phyloP scores from a whole-genome alignment of 2,888 invertebrate genomes.

The Emmelina monodactyla region DNA sequence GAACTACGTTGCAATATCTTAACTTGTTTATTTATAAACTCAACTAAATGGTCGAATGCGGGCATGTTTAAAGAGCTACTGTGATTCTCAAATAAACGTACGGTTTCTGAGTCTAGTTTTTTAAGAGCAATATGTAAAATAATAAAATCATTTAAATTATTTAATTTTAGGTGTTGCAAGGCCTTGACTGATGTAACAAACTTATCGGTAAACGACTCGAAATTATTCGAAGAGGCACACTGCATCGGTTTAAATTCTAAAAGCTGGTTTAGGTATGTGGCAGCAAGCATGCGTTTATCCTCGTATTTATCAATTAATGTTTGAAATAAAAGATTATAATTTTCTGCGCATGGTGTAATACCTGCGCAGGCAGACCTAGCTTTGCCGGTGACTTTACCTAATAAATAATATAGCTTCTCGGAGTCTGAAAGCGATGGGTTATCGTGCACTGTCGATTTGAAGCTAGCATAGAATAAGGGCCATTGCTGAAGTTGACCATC shows the following conservation, averaged over 20 bases:
- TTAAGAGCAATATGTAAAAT: slow-evolving; percentile 3
- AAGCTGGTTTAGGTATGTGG: not conserved
- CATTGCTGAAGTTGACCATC: slow-evolving; percentile 3
- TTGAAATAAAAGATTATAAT: slow-evolving; percentile 2
- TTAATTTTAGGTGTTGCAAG: not conserved
- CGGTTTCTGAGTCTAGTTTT: slow-evolving; percentile 3
- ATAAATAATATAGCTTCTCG: no score
- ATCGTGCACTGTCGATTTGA: slow-evolving; percentile 2
- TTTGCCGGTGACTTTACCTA: no score
- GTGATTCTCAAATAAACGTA: not conserved
- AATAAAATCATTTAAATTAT: slow-evolving; percentile 3
- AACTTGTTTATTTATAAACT: not conserved
- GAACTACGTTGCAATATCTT: not conserved
- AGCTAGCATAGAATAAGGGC: slow-evolving; percentile 3
- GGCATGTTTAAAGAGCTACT: not conserved
- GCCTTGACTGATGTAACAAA: not conserved
- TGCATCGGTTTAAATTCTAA: not conserved
- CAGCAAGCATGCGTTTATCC: slow-evolving; percentile 3
- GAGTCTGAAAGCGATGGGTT: slow-evolving; percentile 7
- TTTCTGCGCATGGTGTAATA: slow-evolving; percentile 2
- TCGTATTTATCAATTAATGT: slow-evolving; percentile 3
- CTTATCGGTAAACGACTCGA: slow-evolving; percentile 1
- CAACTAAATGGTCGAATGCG: not conserved
- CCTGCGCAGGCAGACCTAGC: slow-evolving; percentile 2
- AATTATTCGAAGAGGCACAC: slow-evolving; percentile 1